phyloP scores from a whole-genome alignment of 2,113 vertebrate genomes.

The Carassius auratus region DNA sequence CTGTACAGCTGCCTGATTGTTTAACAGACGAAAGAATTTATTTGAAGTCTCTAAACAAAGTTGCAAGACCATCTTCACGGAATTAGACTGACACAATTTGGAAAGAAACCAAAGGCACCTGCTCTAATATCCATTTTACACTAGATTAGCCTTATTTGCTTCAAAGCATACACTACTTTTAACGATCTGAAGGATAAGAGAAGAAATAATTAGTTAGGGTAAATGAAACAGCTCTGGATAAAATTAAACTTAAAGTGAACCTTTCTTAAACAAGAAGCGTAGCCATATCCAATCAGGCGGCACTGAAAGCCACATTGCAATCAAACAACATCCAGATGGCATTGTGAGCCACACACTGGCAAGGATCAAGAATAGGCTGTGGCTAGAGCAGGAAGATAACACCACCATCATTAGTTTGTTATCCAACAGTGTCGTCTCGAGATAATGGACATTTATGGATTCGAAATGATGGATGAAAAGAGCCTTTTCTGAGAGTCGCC shows the following conservation, averaged over 20 bases:
- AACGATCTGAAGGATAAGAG: conserved; percentile 19
- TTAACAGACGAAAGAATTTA: not conserved
- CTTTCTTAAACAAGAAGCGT: not conserved
- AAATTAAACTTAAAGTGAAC: conserved; percentile 5
- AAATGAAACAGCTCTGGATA: conserved; percentile 6
- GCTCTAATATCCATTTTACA: conserved; percentile 19
- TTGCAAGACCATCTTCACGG: conserved; percentile 8
- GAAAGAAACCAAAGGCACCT: conserved; percentile 21
- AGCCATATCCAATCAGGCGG: not conserved
- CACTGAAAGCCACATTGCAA: not conserved
- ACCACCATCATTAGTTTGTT: conserved; percentile 17
- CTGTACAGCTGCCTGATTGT: conserved; percentile 16
- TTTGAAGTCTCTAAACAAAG: conserved; percentile 9
- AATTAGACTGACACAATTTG: conserved; percentile 21
- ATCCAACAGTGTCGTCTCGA: conserved; percentile 10
- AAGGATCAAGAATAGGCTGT: conserved; percentile 2
- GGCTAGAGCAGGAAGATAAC: conserved; percentile 13
- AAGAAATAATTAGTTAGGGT: not conserved
- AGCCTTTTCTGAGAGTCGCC: conserved; percentile 18
- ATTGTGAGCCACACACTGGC: not conserved
- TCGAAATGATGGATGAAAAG: conserved; percentile 28
- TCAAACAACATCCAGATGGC: conserved; percentile 36
- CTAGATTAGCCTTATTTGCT: not conserved
- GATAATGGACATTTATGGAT: conserved; percentile 44
- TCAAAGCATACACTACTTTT: conserved; percentile 7